phyloP scores from a whole-genome alignment of 1,140 invertebrate species.

The Diplogasteroides magnus region DNA sequence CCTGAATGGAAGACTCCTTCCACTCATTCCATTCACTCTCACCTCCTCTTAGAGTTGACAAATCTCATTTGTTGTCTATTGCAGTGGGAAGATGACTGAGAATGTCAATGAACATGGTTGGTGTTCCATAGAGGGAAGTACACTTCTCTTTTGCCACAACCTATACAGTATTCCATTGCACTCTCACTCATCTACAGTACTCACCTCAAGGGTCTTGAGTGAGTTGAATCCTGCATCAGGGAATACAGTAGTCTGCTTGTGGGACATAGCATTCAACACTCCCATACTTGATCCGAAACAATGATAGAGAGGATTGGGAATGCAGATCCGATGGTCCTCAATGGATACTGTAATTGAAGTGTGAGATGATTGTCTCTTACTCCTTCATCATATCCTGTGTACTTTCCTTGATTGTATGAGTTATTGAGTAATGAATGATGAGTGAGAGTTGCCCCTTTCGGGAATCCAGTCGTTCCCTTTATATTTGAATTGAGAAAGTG shows the following conservation, averaged over 20 bases:
- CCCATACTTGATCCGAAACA: constrained; percentile 76
- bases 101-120: constrained; percentile 89
- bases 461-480: constrained; percentile 73
- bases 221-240: constrained; percentile 70
- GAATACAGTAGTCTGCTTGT: constrained; percentile 68
- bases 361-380: too few relatives aligned
- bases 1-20: constrained; percentile 17
- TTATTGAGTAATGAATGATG: constrained; percentile 83
- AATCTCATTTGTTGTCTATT: too few relatives aligned
- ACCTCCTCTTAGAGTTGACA: too few relatives aligned
- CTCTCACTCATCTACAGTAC: too few relatives aligned
- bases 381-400: constrained; percentile 61
- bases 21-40: constrained; percentile 24
- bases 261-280: constrained; percentile 62
- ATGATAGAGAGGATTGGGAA: constrained; percentile 83
- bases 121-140: constrained; percentile 75
- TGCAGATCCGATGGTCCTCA: constrained; percentile 62
- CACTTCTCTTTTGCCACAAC: constrained; percentile 61
- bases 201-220: constrained; percentile 63
- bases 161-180: too few relatives aligned
- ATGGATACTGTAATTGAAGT: too few relatives aligned
- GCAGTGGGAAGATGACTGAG: constrained; percentile 58
- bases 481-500: constrained; percentile 36
- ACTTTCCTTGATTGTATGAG: constrained; percentile 65
- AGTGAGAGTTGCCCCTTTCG: constrained; percentile 78